Evolutionary conservation across 2,888 invertebrate genomes (phyloP), one percentile per base, ranked within the genome.

Genomic region (Limnephilus marmoratus): DNA sequence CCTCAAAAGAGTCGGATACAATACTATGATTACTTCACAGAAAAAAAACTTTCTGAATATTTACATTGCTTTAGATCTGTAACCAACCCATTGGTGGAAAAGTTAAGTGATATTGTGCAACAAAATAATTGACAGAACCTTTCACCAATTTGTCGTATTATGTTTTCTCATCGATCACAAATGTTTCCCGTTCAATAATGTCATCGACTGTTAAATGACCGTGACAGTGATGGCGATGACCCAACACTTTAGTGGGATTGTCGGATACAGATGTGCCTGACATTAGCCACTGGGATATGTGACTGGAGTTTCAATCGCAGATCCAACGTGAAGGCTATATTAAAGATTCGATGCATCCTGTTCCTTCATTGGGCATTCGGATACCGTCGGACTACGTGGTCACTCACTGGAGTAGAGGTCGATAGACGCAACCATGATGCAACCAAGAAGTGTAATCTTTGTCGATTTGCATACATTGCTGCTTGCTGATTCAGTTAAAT

Each of bases 261-360:
- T 68, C 68, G 68, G 68, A 68, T 68, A 68, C 68, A 68, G 68
- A 68, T 68, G 68, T 24, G 68, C 9, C 68, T 68, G 68, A 68
- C 68, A 68, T 68, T 68, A 68, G 68, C 68, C 24, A 24, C 68
- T 68, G 68, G 24, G 24, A 24, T 68, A 68, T 68, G 68, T 68
- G 68, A 68, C 68, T 68, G 68, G 68, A 68, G 18, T 68, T 68
- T 7, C 24, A 68, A 68, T 68, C 68, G n/a, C 7, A 18, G 53
- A 53, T 15, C 29, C 83, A 37, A 83, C 83, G 83, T 37, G 37
- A 18, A 37, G 34, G 37, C 24, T 83, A 83, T 83, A 37, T 83
- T 83, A 68, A 37, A 83, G 83, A 83, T 83, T 83, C 83, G 37
- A n/a, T 37, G 83, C 83, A 83, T 83, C 83, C 83, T 83, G 83